Base-by-base conservation (phyloP, 2,113 vertebrate genomes). In the Egretta garzetta region DNA sequence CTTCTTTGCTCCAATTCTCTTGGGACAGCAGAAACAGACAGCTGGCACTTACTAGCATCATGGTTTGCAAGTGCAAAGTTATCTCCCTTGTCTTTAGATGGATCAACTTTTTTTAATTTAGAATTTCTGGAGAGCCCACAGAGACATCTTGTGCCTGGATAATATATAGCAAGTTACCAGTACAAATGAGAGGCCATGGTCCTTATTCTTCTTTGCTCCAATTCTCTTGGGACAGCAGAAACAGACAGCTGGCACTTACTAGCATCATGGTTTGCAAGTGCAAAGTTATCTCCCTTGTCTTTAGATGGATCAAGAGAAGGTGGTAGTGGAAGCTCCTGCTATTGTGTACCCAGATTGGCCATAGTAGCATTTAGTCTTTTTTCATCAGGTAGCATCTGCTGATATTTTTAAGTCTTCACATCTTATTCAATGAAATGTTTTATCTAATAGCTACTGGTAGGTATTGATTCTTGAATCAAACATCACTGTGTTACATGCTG, bases 101-200 rank as follows among this genome's bases (percentile, higher is more conserved):
- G 18, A 12, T 6, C 18, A 3, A 33, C 14, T 43, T 43, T 43
- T 43, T 43, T 43, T 43, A 72, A 81, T 43, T 35, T 90, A 49
- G 64, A 91, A 73, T 90, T 87, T 96, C 87, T 80, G 93, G 43
- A 97, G 93, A 94, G 71, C 77, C 53, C 95, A 90, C 74, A 97
- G 95, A 93, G 96, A 97, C 96, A 93, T 66, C 96, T 96, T 95
- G 96, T 96, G 96, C 96, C 93, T 62, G 77, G 87, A 95, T 91
- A 63, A 72, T 39, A 95, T 4, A 96, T 82, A 96, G 93, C 96
- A 97, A 87, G 82, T 1, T 47, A 79, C 23, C 47, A 12, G n/a
- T 35, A 28, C 12, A 28, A 67, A 19, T 19, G 26, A 35, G n/a
- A 10, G 60, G 30, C 43, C 22, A 2, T 0, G 12, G 45, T 28